phyloP scores from a whole-genome alignment of 2,113 vertebrate species.

The Tragelaphus buxtoni region DNA sequence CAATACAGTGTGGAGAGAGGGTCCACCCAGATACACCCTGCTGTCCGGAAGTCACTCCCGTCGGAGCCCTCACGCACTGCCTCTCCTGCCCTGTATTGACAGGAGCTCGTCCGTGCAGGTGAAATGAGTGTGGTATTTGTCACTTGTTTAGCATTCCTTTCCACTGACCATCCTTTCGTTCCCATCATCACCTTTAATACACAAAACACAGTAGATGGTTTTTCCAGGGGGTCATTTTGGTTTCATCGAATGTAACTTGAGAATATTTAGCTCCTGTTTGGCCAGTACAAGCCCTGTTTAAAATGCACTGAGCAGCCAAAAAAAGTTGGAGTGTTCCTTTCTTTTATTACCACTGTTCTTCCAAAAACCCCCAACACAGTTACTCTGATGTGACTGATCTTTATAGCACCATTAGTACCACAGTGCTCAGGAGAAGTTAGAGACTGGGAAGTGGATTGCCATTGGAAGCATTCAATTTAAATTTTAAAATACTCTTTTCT shows the following conservation, averaged over 20 bases:
- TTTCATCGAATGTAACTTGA: background rate
- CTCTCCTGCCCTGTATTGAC: background rate
- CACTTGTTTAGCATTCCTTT: background rate
- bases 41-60: background rate
- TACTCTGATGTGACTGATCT: background rate
- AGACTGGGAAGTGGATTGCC: background rate
- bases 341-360: background rate
- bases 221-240: background rate
- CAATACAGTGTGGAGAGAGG: background rate
- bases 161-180: background rate
- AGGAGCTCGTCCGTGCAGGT: background rate
- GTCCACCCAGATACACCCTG: background rate
- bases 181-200: background rate
- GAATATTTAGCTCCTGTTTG: background rate
- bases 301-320: background rate
- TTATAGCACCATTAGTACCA: background rate
- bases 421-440: background rate
- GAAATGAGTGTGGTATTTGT: background rate
- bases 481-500: background rate
- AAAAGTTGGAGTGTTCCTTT: background rate
- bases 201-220: background rate
- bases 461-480: background rate
- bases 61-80: background rate
- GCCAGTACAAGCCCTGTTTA: background rate
- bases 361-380: background rate